A percentile compares a stretch with the other conserved stretches of the same genome.
These are phyloP conservation scores for Poeciliopsis turneri DNA, from an alignment of 2,797 vertebrate species.

Conservation along the genomic window DNA sequence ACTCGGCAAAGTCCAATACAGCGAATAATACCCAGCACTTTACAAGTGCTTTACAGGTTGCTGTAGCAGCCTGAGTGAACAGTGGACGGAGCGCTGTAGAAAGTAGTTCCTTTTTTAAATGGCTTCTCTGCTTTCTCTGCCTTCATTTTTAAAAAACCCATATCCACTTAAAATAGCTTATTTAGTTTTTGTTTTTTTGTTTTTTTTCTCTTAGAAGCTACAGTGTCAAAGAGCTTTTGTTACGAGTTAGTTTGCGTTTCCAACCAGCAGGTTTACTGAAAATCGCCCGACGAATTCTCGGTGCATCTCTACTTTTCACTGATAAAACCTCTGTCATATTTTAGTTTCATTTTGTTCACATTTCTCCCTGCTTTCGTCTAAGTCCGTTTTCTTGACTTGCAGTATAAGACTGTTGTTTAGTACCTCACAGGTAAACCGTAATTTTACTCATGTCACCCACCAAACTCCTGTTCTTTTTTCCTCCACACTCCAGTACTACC, in stretches of 20 bases:
- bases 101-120: neutral
- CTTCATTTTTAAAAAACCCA: neutral
- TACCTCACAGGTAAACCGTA: constrained; percentile 25
- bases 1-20: neutral
- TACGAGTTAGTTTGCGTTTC: neutral
- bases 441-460: constrained; percentile 62
- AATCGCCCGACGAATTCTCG: neutral
- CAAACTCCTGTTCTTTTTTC: constrained; percentile 58
- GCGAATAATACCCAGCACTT: neutral
- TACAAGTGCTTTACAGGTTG: no score
- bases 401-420: constrained; percentile 27
- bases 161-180: neutral
- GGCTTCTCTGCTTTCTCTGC: neutral
- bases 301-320: constrained; percentile 38
- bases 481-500: constrained; percentile 65
- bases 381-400: constrained; percentile 7
- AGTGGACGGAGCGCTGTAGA: neutral
- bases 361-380: constrained; percentile 32
- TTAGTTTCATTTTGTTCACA: constrained; percentile 9
- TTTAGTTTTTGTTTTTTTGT: neutral
- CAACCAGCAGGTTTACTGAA: neutral
- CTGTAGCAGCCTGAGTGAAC: neutral
- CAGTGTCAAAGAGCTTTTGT: neutral
- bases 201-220: neutral
- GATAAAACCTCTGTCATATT: constrained; percentile 24